Base-by-base conservation (phyloP, 2,888 invertebrate species). In the Machimus rusticus region DNA sequence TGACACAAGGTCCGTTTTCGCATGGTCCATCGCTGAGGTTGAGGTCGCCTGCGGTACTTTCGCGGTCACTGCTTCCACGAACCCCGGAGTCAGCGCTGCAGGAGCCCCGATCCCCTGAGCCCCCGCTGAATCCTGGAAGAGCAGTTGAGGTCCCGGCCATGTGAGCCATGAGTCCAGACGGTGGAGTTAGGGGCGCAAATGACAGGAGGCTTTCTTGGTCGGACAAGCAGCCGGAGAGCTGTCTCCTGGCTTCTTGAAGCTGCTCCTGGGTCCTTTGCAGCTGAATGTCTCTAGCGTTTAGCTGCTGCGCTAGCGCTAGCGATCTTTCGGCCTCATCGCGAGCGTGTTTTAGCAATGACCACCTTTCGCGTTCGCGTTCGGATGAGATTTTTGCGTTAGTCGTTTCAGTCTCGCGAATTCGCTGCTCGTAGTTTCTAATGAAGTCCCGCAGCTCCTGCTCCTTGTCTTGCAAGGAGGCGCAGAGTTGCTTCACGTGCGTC, bases 401-500 rank as follows among this genome's bases (percentile, higher is more conserved):
- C 91, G 96, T 94, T 94, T 98, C 94, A 93, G 96, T 94, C 93
- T 98, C 95, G 92, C 97, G 93, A 95, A 98, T 95, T 93, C 96
- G 93, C 95, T 97, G 98, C 93, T 98, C 98, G 93, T 97, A 98
- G 93, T 97, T 98, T 90, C 98, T 95, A 91, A 99, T 98, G 92
- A 98, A 98, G 93, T 98, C 98, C 88, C 98, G 94, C 88, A 98
- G 94, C 92, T 98, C 98, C 90, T 97, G 96, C 92, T 99, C 98
- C 93, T 98, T 98, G 92, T 98, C 98, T 93, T 98, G 98, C 88
- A 99, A 94, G 9, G 98, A 98, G 87, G 96, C 96, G 92, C 98
- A 99, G 88, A 99, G 94, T 91, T 98, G 98, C 92, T 98, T 98
- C 96, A 98, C 98, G 93, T 98, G 98, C 91, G 96, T 97, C 90